phyloP scores from a whole-genome alignment of 2,113 vertebrate species.

The Acrocephalus kingi region DNA sequence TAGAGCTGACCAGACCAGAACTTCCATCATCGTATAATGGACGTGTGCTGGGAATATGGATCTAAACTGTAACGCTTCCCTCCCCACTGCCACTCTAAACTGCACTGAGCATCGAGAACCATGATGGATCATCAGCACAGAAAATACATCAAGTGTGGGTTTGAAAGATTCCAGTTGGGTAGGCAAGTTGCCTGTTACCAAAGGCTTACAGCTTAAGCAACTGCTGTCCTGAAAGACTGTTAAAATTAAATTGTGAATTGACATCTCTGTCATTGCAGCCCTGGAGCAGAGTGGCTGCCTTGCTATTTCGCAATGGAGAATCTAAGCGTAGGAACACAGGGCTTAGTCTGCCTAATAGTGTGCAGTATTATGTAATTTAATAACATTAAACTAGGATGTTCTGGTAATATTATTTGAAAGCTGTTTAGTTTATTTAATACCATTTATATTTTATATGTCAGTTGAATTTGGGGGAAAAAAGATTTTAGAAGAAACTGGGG shows the following conservation, averaged over 20 bases:
- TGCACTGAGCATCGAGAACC: not conserved
- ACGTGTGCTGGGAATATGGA: not conserved
- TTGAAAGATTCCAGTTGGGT: not conserved
- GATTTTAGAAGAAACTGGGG: conserved; percentile 1
- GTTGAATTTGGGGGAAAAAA: not conserved
- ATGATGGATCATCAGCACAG: not conserved
- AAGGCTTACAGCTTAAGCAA: not conserved
- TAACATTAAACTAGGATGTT: conserved; percentile 13
- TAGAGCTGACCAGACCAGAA: not conserved
- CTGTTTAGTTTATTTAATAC: conserved; percentile 12
- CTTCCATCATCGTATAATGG: not conserved
- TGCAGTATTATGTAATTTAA: conserved; percentile 21
- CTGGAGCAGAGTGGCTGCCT: not conserved
- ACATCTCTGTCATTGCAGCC: not conserved
- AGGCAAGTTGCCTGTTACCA: not conserved
- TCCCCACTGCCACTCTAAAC: not conserved
- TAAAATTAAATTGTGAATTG: conserved; percentile 17
- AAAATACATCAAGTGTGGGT: not conserved
- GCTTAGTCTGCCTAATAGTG: not conserved
- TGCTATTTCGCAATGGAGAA: not conserved
- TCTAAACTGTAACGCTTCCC: not conserved
- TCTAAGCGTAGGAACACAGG: not conserved
- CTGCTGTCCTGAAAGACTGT: not conserved
- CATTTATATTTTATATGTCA: not conserved
- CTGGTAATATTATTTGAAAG: conserved; percentile 25